A percentile compares a stretch with the other conserved stretches of the same genome.
phyloP scores from a whole-genome alignment of 1,140 invertebrate genomes.

The Halesus radiatus region DNA sequence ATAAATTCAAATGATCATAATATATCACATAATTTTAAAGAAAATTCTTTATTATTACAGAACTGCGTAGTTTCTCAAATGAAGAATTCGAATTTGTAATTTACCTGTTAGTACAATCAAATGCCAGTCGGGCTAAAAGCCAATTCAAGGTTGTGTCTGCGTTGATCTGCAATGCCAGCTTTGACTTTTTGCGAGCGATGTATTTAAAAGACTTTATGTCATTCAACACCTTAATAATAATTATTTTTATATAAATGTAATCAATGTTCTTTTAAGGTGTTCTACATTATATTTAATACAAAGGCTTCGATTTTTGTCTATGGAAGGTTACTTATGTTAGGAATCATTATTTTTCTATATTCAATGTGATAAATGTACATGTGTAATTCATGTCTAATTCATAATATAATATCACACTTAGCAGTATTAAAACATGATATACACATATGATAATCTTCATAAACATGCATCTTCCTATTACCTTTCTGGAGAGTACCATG shows the following conservation, averaged over 20 bases:
- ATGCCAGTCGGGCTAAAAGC: slow-evolving; percentile 16
- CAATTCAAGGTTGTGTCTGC: slow-evolving; percentile 22
- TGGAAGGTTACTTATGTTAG: neutral
- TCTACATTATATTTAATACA: slow-evolving; percentile 1
- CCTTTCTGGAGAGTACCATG: too few relatives aligned
- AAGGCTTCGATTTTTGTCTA: slow-evolving; percentile 21
- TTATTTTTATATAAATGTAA: slow-evolving; percentile 25
- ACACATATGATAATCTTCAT: too few relatives aligned
- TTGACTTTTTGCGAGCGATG: neutral
- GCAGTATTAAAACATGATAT: too few relatives aligned
- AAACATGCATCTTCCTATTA: too few relatives aligned
- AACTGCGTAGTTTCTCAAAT: neutral
- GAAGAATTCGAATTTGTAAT: neutral
- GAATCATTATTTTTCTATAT: neutral
- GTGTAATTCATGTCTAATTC: too few relatives aligned
- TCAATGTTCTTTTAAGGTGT: neutral
- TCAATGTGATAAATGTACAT: neutral
- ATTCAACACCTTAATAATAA: slow-evolving; percentile 6
- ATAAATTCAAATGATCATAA: too few relatives aligned
- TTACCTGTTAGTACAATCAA: slow-evolving; percentile 18
- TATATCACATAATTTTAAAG: too few relatives aligned
- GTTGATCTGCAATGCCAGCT: slow-evolving; percentile 5
- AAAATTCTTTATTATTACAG: too few relatives aligned
- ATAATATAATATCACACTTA: too few relatives aligned
- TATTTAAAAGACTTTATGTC: neutral